phyloP scores from a whole-genome alignment of 1,140 invertebrate genomes.

The Ips nitidus region DNA sequence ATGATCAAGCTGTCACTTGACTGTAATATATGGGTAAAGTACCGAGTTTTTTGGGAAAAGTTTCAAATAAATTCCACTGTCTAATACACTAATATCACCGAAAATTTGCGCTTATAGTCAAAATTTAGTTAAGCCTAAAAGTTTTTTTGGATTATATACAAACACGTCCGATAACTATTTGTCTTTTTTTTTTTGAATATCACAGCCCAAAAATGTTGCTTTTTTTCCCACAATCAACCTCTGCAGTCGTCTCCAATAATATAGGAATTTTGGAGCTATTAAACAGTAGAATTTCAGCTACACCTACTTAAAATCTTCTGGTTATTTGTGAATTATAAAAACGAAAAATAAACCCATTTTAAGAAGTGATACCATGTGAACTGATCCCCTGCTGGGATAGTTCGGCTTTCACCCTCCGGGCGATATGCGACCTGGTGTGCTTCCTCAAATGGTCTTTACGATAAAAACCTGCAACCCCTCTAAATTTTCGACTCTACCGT shows the following conservation, averaged over 20 bases:
- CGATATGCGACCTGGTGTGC: constrained; percentile 79
- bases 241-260: constrained; percentile 12
- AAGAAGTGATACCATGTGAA: constrained; percentile 25
- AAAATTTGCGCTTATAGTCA: constrained; percentile 15
- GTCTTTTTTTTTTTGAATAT: constrained; percentile 24
- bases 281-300: constrained; percentile 36
- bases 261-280: constrained; percentile 36
- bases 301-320: not conserved
- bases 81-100: constrained; percentile 37
- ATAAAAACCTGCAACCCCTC: constrained; percentile 57
- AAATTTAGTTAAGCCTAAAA: constrained; percentile 31
- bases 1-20: too few species aligned
- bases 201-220: constrained; percentile 34
- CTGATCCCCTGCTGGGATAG: constrained; percentile 62
- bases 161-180: constrained; percentile 31
- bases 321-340: not conserved
- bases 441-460: constrained; percentile 78
- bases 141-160: constrained; percentile 23
- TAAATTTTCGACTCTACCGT: too few species aligned
- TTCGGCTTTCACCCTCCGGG: constrained; percentile 78
- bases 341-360: not conserved
- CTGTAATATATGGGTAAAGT: too few species aligned
- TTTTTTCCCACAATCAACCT: constrained; percentile 5
- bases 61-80: constrained; percentile 31
- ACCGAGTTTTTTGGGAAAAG: too few species aligned